phyloP scores from a whole-genome alignment of 2,888 invertebrate species.

The Rhagophthalmus giganteus region DNA sequence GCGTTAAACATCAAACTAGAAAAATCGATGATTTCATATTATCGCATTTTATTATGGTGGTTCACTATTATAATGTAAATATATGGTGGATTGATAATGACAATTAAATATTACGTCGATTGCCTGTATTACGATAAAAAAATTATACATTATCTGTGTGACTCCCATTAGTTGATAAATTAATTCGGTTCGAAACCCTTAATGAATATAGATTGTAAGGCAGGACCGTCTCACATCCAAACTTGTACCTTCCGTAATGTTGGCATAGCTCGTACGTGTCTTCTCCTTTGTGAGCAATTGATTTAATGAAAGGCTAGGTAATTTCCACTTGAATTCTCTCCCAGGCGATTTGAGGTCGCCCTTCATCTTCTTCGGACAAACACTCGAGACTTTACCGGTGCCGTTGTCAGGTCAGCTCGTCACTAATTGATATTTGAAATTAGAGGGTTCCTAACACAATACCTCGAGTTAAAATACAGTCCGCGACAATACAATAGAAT shows the following conservation, averaged over 20 bases:
- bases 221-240: slow-evolving; percentile 15
- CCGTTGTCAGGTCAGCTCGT: slow-evolving; percentile 19
- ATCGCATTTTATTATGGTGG: too few relatives aligned
- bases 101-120: too few relatives aligned
- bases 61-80: too few relatives aligned
- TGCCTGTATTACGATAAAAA: too few relatives aligned
- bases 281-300: slow-evolving; percentile 27
- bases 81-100: too few relatives aligned
- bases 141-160: too few relatives aligned
- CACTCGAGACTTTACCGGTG: slow-evolving; percentile 14
- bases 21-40: too few relatives aligned
- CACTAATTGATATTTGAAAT: slow-evolving; percentile 23
- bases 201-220: slow-evolving; percentile 21
- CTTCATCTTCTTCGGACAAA: slow-evolving; percentile 14
- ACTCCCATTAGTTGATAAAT: too few relatives aligned
- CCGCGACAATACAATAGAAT: too few relatives aligned
- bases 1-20: too few relatives aligned
- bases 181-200: not conserved
- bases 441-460: slow-evolving; percentile 9
- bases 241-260: slow-evolving; percentile 9
- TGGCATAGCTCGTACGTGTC: slow-evolving; percentile 20
- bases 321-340: slow-evolving; percentile 22
- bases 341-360: slow-evolving; percentile 6
- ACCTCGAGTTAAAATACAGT: slow-evolving; percentile 13
- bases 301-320: slow-evolving; percentile 25